Percentiles rank a stretch among this genome's conserved stretches.
Conservation (phyloP, 2,113 vertebrate genomes). For the Cathartes aura region DNA sequence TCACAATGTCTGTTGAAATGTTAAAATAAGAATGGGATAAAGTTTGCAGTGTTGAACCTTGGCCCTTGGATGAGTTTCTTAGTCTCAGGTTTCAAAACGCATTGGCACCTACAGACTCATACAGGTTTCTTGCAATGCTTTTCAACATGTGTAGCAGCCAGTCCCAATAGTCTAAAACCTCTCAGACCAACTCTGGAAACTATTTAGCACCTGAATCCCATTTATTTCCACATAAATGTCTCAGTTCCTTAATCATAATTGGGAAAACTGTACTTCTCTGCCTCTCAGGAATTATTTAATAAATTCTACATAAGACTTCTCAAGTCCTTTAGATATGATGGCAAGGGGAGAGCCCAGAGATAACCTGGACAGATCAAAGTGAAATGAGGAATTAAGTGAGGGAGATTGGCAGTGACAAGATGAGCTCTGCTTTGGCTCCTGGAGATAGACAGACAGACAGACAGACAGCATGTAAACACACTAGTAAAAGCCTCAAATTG, state of each 20-base stretch:
- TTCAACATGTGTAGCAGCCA: not conserved
- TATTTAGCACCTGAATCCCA: constrained; percentile 13
- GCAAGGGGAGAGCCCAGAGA: not conserved
- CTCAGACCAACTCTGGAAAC: not conserved
- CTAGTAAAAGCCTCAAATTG: not conserved
- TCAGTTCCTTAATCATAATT: not conserved
- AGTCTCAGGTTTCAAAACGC: not conserved
- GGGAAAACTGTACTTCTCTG: not conserved
- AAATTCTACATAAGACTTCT: not conserved
- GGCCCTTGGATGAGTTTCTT: not conserved
- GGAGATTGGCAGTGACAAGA: not conserved
- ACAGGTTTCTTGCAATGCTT: not conserved
- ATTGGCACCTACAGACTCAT: not conserved
- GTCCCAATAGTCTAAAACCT: not conserved
- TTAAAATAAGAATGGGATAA: not conserved
- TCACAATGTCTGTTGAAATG: not conserved
- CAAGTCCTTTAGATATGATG: not conserved
- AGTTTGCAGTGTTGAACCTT: not conserved
- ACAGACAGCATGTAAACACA: not conserved
- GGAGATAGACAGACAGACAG: not conserved
- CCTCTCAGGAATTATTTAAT: not conserved
- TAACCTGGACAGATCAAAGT: not conserved
- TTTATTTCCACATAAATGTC: not conserved
- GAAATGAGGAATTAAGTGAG: not conserved
- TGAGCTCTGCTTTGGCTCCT: not conserved